Percentiles rank a stretch among this genome's conserved stretches.
These are phyloP conservation scores for Copsychus sechellarum DNA, from an alignment of 2,113 vertebrate genomes.

Conservation along the genomic window DNA sequence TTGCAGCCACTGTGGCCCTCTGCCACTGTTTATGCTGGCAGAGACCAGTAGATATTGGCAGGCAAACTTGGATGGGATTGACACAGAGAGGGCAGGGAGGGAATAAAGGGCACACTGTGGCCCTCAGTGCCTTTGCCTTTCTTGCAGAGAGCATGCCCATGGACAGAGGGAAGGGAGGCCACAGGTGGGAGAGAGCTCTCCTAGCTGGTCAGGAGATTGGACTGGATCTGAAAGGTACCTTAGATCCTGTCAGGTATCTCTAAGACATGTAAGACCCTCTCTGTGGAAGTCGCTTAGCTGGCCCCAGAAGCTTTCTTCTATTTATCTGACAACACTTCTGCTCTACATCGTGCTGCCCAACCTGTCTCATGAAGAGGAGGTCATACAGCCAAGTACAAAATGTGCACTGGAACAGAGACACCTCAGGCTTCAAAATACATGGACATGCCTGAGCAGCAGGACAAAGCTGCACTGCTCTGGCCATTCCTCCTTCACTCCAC, in stretches of 20 bases:
- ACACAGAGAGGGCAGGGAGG: conserved; percentile 18
- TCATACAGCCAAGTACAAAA: background rate
- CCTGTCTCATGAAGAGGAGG: background rate
- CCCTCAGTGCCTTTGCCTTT: background rate
- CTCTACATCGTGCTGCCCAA: background rate
- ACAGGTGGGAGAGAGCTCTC: background rate
- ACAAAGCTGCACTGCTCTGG: rapidly evolving
- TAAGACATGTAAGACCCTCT: background rate
- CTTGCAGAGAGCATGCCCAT: background rate
- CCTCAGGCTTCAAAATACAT: background rate
- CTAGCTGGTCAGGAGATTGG: background rate
- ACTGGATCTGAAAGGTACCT: background rate
- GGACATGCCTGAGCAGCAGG: background rate
- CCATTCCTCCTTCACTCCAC: background rate
- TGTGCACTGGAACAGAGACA: background rate
- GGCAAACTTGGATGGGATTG: conserved; percentile 23
- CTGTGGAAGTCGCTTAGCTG: background rate
- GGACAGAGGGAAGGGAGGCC: background rate
- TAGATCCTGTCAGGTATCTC: background rate
- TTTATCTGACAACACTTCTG: background rate
- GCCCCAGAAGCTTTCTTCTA: background rate
- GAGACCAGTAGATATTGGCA: conserved; percentile 50
- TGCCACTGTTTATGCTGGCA: conserved; percentile 60
- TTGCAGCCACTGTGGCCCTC: conserved; percentile 40
- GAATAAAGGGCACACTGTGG: conserved; percentile 48